Conservation (phyloP, 2,113 vertebrate species). For the Prionailurus bengalensis region DNA sequence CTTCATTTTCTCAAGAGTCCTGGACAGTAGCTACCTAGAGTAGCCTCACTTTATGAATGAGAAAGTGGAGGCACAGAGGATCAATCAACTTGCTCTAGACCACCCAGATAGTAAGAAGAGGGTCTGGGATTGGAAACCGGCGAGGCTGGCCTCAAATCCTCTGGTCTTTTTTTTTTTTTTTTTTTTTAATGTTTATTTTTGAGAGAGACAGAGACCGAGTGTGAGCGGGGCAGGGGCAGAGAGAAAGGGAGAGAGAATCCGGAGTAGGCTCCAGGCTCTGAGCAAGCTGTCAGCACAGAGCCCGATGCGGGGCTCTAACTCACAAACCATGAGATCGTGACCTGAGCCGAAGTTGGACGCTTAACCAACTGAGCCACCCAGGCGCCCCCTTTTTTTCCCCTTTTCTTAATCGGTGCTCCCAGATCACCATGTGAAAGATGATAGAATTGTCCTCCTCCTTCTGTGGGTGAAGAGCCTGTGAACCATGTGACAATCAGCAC, state of each 20-base stretch:
- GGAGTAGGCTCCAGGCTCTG: background rate
- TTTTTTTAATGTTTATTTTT: background rate
- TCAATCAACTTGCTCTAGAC: background rate
- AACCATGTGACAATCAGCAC: background rate
- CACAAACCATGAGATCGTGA: background rate
- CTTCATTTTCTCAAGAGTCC: background rate
- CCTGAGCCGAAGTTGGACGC: background rate
- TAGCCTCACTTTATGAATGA: background rate
- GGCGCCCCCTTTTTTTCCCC: no score
- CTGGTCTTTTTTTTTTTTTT: background rate
- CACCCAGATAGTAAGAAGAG: background rate
- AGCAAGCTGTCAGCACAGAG: no score
- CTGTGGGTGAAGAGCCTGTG: background rate
- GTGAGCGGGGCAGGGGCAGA: no score
- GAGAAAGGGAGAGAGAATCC: background rate
- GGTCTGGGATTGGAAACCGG: conserved; percentile 24
- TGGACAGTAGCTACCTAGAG: background rate
- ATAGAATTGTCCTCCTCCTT: background rate
- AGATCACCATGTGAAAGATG: background rate
- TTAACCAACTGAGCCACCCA: background rate
- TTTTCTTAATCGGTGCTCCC: background rate
- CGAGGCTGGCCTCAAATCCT: background rate
- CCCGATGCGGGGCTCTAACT: fast-evolving
- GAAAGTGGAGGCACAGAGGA: background rate
- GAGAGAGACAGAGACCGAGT: background rate